Evolutionary conservation across 1,140 invertebrate genomes (phyloP), one percentile per base, ranked within the genome.

Genomic region (Triops longicaudatus): DNA sequence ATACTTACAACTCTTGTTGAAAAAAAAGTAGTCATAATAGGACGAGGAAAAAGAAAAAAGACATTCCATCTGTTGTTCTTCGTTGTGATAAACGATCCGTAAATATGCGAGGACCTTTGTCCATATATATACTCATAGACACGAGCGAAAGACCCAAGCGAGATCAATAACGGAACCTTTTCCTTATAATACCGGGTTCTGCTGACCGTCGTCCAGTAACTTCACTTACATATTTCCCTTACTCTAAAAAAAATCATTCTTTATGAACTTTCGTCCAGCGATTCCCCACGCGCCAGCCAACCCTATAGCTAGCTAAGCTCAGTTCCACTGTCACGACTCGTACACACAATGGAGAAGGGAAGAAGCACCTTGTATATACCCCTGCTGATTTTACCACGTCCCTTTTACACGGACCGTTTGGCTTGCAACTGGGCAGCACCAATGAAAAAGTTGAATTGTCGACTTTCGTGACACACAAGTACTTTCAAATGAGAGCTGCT

Each of bases 21-120:
- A 22, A 63, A 63, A 63, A 63, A 63, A 63, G 43, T 44, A 44
- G 50, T 63, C 50, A 63, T 63, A 63, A 22, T 37, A 63, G 50
- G 50, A 3, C n/a, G 9, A 5, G 7, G 2, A 22, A 63, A 22
- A 63, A 14, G 22, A 63, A 63, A 63, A 63, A 3, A 63, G 50
- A 22, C 50, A 17, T 63, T 14, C 50, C 50, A 63, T 14, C 50
- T 63, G 50, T 22, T 63, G 50, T 63, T 63, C 50, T n/a, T 63
- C 43, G 43, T 17, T 22, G 50, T 63, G 50, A 63, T 63, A 63
- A 63, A 63, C 50, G 50, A 63, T 63, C 50, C 50, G 50, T 63
- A 63, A 63, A 63, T 63, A 63, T 63, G 50, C 50, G 50, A 63
- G 50, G 50, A 63, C 50, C 50, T 63, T 63, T 63, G 50, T 63